Conservation (phyloP, 2,113 vertebrate genomes). For the Notothenia coriiceps region DNA sequence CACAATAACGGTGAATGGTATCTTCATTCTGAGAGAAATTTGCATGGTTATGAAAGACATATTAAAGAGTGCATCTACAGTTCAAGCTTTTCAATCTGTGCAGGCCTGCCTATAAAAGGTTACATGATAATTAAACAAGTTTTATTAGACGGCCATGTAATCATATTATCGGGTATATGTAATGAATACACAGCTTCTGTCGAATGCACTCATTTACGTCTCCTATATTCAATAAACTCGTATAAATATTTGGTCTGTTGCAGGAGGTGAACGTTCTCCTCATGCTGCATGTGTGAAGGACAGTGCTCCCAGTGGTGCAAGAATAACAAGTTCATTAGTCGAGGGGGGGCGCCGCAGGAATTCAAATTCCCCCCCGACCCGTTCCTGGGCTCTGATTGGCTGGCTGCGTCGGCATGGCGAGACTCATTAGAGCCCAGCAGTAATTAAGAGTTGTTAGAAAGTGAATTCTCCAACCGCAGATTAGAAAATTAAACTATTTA, state of each 20-base stretch:
- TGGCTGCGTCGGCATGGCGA: slow-evolving; percentile 93
- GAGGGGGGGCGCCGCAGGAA: slow-evolving; percentile 90
- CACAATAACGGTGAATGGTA: slow-evolving; percentile 11
- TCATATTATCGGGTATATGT: background rate
- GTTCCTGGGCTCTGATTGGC: slow-evolving; percentile 90
- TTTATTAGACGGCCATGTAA: background rate
- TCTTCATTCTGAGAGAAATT: background rate
- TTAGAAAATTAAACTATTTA: slow-evolving; percentile 99
- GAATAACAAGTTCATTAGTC: slow-evolving; percentile 99
- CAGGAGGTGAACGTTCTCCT: slow-evolving; percentile 59
- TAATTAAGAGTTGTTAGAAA: slow-evolving; percentile 99
- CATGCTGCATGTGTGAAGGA: slow-evolving; percentile 75
- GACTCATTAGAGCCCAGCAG: slow-evolving; percentile 99
- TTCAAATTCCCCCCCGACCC: slow-evolving; percentile 94
- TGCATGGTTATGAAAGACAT: slow-evolving; percentile 7
- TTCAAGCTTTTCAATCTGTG: background rate
- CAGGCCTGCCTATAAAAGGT: background rate
- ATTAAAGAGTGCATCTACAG: background rate
- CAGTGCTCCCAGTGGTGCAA: slow-evolving; percentile 84
- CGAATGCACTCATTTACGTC: background rate
- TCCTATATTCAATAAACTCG: slow-evolving; percentile 42
- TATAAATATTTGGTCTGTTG: slow-evolving; percentile 45
- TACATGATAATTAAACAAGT: background rate
- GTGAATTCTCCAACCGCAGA: slow-evolving; percentile 99
- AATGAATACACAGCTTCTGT: background rate